phyloP scores from a whole-genome alignment of 2,113 vertebrate genomes.

The Procavia capensis region DNA sequence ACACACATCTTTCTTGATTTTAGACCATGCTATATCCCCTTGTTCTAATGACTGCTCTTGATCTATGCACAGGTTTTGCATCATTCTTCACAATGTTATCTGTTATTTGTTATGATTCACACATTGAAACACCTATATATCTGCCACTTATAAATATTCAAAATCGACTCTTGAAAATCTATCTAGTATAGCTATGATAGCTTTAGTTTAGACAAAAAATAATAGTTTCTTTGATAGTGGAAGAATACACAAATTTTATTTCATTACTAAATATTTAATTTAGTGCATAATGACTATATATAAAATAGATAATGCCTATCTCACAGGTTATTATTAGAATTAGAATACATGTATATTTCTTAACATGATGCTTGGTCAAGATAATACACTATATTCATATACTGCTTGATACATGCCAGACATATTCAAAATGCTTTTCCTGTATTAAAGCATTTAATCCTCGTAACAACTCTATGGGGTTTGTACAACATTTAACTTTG shows the following conservation, averaged over 20 bases:
- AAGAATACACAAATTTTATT: background rate
- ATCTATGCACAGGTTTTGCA: no score
- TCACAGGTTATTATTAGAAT: background rate
- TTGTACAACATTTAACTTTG: background rate
- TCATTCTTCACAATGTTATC: no score
- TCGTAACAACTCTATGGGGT: background rate
- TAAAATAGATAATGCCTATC: no score
- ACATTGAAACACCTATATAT: background rate
- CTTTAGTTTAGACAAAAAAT: background rate
- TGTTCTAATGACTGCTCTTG: no score
- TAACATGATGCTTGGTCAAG: background rate
- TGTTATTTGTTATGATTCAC: no score
- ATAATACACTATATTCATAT: background rate
- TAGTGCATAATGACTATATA: background rate
- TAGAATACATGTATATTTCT: background rate
- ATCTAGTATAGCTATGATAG: background rate
- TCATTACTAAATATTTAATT: constrained; percentile 20
- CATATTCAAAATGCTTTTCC: background rate
- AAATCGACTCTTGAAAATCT: background rate
- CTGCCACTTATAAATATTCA: background rate
- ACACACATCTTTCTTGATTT: no score
- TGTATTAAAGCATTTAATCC: no score
- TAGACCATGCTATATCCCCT: no score
- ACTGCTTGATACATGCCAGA: background rate
- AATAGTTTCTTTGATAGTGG: background rate